These are phyloP conservation scores for Macropis europaea DNA, from an alignment of 2,888 invertebrate species.

Conservation along the genomic window DNA sequence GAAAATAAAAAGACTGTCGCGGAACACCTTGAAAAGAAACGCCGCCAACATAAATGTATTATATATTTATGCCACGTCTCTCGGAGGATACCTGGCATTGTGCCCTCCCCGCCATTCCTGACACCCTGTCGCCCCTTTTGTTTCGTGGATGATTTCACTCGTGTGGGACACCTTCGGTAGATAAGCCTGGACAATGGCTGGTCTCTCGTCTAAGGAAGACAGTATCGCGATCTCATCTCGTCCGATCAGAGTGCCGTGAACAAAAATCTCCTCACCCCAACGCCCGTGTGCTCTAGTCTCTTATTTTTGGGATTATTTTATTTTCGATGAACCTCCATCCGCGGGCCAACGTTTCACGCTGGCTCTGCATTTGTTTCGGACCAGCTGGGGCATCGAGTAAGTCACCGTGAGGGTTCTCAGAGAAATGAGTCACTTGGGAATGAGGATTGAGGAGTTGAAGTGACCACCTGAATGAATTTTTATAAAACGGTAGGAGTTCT, in stretches of 20 bases:
- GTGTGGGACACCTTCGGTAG: constrained; percentile 63
- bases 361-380: too few relatives aligned
- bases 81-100: constrained; percentile 63
- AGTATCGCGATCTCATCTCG: constrained; percentile 65
- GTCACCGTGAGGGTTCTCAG: too few relatives aligned
- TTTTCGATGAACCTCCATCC: neutral
- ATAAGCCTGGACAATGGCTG: constrained; percentile 64
- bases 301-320: constrained; percentile 48
- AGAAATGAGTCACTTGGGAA: too few relatives aligned
- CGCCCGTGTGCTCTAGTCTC: constrained; percentile 12
- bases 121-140: constrained; percentile 63
- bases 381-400: neutral
- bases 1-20: constrained; percentile 62
- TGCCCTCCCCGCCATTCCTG: constrained; percentile 54
- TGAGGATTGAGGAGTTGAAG: too few relatives aligned
- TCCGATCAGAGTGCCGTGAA: constrained; percentile 38
- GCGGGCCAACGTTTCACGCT: neutral
- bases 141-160: constrained; percentile 68
- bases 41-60: constrained; percentile 57
- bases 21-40: constrained; percentile 55
- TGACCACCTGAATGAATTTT: too few relatives aligned
- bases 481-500: too few relatives aligned
- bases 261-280: constrained; percentile 18
- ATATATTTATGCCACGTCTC: constrained; percentile 60
- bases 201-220: constrained; percentile 57